These are phyloP conservation scores for Belonocnema kinseyi DNA, from an alignment of 1,140 invertebrate genomes.

Conservation along the genomic window DNA sequence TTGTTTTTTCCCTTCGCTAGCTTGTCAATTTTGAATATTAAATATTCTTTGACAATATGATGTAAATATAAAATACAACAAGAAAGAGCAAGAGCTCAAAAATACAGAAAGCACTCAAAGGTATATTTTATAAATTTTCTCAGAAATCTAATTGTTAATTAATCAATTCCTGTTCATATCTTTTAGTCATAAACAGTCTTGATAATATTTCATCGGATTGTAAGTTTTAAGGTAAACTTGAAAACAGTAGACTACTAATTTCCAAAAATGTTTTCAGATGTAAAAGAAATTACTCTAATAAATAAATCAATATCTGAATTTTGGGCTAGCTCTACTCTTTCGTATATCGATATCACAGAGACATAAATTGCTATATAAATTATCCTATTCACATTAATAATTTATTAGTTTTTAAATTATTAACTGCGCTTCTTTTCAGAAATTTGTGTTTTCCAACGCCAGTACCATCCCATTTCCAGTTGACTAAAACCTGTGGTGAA, in stretches of 20 bases:
- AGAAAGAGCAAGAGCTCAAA: neutral
- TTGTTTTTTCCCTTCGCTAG: neutral
- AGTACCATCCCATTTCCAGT: slow-evolving; percentile 76
- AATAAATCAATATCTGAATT: neutral
- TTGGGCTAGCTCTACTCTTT: neutral
- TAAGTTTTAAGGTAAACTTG: neutral
- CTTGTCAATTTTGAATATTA: neutral
- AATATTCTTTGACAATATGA: neutral
- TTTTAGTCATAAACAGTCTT: neutral
- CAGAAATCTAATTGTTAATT: neutral
- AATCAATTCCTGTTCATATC: slow-evolving; percentile 23
- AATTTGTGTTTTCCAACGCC: slow-evolving; percentile 60
- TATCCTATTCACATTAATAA: no score
- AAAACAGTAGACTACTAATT: neutral
- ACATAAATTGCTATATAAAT: no score
- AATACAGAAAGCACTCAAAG: neutral
- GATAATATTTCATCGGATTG: neutral
- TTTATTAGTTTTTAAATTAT: no score
- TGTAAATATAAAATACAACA: neutral
- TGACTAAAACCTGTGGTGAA: slow-evolving; percentile 76
- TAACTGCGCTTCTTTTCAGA: neutral
- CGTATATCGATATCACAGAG: no score
- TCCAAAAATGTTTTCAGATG: neutral
- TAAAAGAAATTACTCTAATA: neutral
- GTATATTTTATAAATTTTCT: neutral